phyloP scores from a whole-genome alignment of 2,888 invertebrate genomes.

The Watsonalla binaria region DNA sequence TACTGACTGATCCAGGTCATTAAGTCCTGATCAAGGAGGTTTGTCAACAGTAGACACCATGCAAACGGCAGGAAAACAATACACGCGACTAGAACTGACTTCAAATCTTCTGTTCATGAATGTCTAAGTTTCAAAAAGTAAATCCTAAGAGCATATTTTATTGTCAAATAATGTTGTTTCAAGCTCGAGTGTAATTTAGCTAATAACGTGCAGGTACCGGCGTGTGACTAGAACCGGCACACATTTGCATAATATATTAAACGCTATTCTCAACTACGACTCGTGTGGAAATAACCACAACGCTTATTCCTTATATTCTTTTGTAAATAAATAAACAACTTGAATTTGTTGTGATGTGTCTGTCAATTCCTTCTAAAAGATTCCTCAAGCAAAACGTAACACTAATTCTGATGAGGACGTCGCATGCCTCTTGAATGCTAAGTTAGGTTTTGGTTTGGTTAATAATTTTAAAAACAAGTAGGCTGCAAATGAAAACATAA shows the following conservation, averaged over 20 bases:
- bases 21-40: too few species aligned
- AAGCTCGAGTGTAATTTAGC: slow-evolving; percentile 17
- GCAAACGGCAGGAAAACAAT: too few species aligned
- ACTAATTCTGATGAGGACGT: neutral
- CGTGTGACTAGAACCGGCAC: slow-evolving; percentile 30
- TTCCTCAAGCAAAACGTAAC: neutral
- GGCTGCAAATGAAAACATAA: neutral
- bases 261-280: neutral
- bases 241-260: slow-evolving; percentile 21
- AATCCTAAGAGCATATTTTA: neutral
- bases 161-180: slow-evolving; percentile 7
- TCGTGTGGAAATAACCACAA: neutral
- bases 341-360: neutral
- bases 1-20: too few species aligned
- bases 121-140: neutral
- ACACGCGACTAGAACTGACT: too few species aligned
- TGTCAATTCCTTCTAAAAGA: neutral
- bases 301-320: neutral
- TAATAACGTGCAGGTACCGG: slow-evolving; percentile 23
- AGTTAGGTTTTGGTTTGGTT: too few species aligned
- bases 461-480: neutral
- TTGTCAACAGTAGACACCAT: too few species aligned
- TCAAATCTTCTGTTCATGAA: too few species aligned
- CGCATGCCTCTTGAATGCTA: neutral
- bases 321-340: neutral